Evolutionary conservation across 2,797 vertebrate species (phyloP).

Genomic region (Australoheros facetus): DNA sequence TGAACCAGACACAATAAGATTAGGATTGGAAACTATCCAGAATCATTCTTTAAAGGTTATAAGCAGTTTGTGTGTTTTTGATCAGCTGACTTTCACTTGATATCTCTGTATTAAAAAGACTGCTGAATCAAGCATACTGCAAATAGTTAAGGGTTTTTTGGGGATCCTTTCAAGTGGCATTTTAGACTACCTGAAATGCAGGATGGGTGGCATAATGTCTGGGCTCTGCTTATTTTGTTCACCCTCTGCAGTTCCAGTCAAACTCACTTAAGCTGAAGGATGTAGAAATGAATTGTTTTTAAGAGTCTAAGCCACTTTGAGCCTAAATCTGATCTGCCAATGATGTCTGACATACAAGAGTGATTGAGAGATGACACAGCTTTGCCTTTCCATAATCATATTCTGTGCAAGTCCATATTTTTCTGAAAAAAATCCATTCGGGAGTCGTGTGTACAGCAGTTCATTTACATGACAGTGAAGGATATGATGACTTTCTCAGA

Average conservation of each 20-base stretch:
- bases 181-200: conserved; percentile 29
- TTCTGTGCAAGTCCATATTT: conserved; percentile 4
- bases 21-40: background rate
- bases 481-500: background rate
- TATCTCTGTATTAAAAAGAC: background rate
- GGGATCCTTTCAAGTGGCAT: conserved; percentile 10
- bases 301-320: background rate
- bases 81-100: background rate
- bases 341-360: background rate
- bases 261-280: background rate
- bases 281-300: background rate
- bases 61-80: background rate
- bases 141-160: conserved; percentile 2
- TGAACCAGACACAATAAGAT: background rate
- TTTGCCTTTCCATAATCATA: background rate
- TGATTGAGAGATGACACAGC: background rate
- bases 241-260: background rate
- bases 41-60: background rate
- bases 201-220: conserved; percentile 17
- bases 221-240: conserved; percentile 17
- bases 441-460: background rate
- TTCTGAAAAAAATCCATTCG: background rate
- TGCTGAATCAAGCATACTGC: background rate
- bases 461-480: background rate
- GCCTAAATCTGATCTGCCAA: background rate